These are phyloP conservation scores for Heterohyrax brucei DNA, from an alignment of 2,797 vertebrate genomes.

Conservation along the genomic window DNA sequence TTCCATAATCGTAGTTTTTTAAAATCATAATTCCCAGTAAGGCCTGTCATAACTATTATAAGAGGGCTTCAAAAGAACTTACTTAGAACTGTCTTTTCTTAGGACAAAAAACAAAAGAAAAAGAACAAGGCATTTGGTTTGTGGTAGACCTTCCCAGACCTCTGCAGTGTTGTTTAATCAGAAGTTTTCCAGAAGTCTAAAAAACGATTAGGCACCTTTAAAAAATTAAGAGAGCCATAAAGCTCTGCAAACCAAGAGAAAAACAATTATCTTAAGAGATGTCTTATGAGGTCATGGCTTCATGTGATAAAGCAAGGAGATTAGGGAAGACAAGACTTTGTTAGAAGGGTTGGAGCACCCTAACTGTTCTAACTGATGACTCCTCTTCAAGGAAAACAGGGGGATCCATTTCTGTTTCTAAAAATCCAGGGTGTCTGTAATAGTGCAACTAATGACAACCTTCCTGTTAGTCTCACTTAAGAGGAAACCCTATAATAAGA, in stretches of 20 bases:
- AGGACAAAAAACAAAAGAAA: constrained; percentile 12
- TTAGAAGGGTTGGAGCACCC: constrained; percentile 65
- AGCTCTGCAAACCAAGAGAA: constrained; percentile 45
- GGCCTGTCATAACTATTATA: background rate
- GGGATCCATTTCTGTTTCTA: constrained; percentile 85
- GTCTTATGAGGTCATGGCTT: constrained; percentile 26
- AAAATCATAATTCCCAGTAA: constrained; percentile 51
- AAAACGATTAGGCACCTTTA: constrained; percentile 46
- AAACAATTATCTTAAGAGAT: constrained; percentile 63
- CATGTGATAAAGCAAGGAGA: constrained; percentile 32
- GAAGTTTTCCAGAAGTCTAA: constrained; percentile 69
- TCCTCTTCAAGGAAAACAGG: constrained; percentile 77
- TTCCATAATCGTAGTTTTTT: background rate
- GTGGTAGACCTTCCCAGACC: constrained; percentile 33
- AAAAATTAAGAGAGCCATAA: constrained; percentile 10
- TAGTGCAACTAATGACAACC: constrained; percentile 84
- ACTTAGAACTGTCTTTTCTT: background rate
- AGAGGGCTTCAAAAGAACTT: constrained; percentile 47
- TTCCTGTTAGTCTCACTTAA: constrained; percentile 79
- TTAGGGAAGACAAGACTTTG: background rate
- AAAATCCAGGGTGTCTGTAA: constrained; percentile 80
- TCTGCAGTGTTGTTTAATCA: constrained; percentile 60
- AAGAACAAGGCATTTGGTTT: background rate
- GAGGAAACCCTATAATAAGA: constrained; percentile 85
- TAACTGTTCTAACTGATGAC: constrained; percentile 74